phyloP scores from a whole-genome alignment of 2,888 invertebrate genomes.

The Drosophila eohydei region DNA sequence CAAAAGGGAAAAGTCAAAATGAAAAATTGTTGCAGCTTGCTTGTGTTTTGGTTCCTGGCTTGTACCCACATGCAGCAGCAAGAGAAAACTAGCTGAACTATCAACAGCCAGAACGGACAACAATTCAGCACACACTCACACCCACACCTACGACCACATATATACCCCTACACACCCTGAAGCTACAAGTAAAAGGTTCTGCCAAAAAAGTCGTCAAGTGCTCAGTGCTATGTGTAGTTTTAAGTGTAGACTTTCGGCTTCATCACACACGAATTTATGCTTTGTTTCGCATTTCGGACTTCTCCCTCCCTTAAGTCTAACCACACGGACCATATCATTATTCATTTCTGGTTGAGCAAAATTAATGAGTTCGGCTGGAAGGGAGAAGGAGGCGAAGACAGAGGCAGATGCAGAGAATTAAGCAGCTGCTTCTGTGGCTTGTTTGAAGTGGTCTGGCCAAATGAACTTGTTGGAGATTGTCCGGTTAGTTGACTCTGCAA shows the following conservation, averaged over 20 bases:
- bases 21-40: conserved; percentile 38
- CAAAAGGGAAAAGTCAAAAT: conserved; percentile 8
- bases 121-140: not conserved
- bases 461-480: conserved; percentile 36
- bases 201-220: conserved; percentile 20
- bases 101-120: conserved; percentile 10
- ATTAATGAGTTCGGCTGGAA: conserved; percentile 52
- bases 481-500: conserved; percentile 25
- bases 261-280: conserved; percentile 31
- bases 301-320: not conserved
- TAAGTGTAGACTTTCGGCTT: conserved; percentile 37
- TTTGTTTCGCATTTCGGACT: not conserved
- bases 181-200: conserved; percentile 19
- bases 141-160: not conserved
- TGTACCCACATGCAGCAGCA: conserved; percentile 20
- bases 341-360: conserved; percentile 54
- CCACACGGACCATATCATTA: conserved; percentile 39
- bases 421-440: conserved; percentile 28
- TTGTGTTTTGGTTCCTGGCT: conserved; percentile 11
- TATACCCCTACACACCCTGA: not conserved
- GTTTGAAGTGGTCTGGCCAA: conserved; percentile 44
- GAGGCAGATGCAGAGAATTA: not conserved
- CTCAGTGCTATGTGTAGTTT: conserved; percentile 28
- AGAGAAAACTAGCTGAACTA: conserved; percentile 20
- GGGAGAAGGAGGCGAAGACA: too few species aligned